Conservation (phyloP, 2,113 vertebrate species). For the Pedionomus torquatus region DNA sequence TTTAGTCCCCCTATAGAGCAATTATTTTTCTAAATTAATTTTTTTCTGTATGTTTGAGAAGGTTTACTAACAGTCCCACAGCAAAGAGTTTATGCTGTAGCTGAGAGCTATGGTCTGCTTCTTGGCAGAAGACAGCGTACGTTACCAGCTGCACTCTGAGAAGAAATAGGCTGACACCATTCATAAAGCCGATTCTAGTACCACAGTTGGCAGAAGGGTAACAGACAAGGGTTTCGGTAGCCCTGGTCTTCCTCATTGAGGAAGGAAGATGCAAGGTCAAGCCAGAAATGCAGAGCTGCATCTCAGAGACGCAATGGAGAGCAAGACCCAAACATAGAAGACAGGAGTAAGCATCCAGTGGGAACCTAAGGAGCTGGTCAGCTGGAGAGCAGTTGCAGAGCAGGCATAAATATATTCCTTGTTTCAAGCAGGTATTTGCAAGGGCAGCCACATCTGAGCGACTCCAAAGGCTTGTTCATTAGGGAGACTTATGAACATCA, state of each 20-base stretch:
- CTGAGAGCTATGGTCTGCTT: neutral
- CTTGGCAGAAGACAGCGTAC: neutral
- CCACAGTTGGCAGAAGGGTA: neutral
- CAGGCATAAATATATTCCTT: neutral
- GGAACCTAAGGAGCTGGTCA: neutral
- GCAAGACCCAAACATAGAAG: neutral
- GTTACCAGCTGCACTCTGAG: neutral
- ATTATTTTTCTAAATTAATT: neutral
- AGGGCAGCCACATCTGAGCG: neutral
- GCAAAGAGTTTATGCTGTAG: neutral
- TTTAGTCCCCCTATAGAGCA: neutral
- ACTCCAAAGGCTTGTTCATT: neutral
- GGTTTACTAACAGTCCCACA: neutral
- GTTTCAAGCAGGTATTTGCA: neutral
- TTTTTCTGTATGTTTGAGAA: neutral
- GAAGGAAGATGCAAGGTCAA: neutral
- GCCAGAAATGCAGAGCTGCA: neutral
- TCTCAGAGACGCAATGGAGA: no score
- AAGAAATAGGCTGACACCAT: neutral
- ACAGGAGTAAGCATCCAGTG: neutral
- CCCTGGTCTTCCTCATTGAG: neutral
- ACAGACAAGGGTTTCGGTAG: neutral
- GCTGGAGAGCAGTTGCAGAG: neutral
- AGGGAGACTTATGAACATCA: neutral
- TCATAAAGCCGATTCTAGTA: neutral